These are phyloP conservation scores for Typhlichthys eigenmanni DNA, from an alignment of 2,797 vertebrate species.

Conservation along the genomic window DNA sequence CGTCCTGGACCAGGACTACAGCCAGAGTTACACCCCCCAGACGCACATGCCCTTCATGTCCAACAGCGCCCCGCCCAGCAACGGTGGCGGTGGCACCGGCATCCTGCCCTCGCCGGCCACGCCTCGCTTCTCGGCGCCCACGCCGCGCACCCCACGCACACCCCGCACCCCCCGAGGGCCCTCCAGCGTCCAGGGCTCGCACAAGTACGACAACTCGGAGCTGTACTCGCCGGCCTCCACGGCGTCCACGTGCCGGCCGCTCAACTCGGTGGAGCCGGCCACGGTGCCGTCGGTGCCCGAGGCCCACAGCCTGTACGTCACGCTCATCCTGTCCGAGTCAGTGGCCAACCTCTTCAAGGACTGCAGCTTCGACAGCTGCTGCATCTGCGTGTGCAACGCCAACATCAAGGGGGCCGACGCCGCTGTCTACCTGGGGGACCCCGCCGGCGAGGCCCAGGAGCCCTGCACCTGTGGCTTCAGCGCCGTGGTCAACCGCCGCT, in stretches of 20 bases:
- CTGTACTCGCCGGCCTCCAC: constrained; percentile 97
- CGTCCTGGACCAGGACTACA: constrained; percentile 93
- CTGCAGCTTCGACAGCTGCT: constrained; percentile 99
- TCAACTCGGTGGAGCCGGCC: constrained; percentile 96
- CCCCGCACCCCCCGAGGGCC: constrained; percentile 95
- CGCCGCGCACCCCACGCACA: constrained; percentile 92
- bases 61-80: constrained; percentile 94
- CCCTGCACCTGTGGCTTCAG: constrained; percentile 95
- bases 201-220: constrained; percentile 97
- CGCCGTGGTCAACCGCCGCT: constrained; percentile 95
- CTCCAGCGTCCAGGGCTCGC: constrained; percentile 92
- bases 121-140: constrained; percentile 91
- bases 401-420: constrained; percentile 98
- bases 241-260: constrained; percentile 92
- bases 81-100: constrained; percentile 83
- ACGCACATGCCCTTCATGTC: constrained; percentile 93
- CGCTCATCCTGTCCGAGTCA: constrained; percentile 97
- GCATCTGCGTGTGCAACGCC: constrained; percentile 98
- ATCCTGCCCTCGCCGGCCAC: constrained; percentile 97
- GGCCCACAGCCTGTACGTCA: constrained; percentile 98
- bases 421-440: constrained; percentile 95
- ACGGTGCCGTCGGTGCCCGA: constrained; percentile 95
- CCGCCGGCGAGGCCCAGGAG: constrained; percentile 89
- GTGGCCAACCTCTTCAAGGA: constrained; percentile 99
- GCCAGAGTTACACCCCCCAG: constrained; percentile 92